phyloP scores from a whole-genome alignment of 2,888 invertebrate genomes.

The Protodeltote pygarga region DNA sequence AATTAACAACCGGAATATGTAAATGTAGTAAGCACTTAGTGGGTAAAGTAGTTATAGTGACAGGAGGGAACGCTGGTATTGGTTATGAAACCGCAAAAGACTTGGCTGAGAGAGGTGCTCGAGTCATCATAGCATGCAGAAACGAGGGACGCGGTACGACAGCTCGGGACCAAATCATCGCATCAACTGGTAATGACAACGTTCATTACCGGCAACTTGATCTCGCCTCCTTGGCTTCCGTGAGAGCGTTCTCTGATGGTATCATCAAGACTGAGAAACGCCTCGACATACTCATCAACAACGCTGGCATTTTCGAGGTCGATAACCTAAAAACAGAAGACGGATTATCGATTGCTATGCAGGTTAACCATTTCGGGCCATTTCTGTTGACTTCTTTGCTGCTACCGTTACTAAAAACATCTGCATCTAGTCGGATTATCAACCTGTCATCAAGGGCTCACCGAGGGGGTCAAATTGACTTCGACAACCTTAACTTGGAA shows the following conservation, averaged over 20 bases:
- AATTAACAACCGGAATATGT: slow-evolving; percentile 64
- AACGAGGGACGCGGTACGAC: slow-evolving; percentile 89
- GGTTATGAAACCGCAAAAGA: slow-evolving; percentile 92
- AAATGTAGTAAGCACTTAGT: slow-evolving; percentile 83
- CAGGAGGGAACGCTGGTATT: slow-evolving; percentile 94
- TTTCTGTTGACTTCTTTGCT: slow-evolving; percentile 89
- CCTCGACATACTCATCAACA: slow-evolving; percentile 88
- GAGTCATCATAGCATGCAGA: slow-evolving; percentile 93
- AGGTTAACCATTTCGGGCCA: slow-evolving; percentile 88
- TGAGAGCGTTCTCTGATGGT: slow-evolving; percentile 87
- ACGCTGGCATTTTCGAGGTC: slow-evolving; percentile 84
- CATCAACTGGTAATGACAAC: slow-evolving; percentile 60
- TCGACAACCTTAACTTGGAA: slow-evolving; percentile 62
- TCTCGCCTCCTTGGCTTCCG: slow-evolving; percentile 82
- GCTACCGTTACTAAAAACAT: slow-evolving; percentile 73
- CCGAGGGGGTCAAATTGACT: slow-evolving; percentile 56
- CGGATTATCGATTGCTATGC: slow-evolving; percentile 87
- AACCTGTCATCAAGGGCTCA: slow-evolving; percentile 71
- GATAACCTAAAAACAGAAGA: slow-evolving; percentile 84
- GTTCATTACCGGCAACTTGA: slow-evolving; percentile 79
- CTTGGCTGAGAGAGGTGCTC: slow-evolving; percentile 90
- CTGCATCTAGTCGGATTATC: slow-evolving; percentile 74
- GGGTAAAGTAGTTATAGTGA: slow-evolving; percentile 94
- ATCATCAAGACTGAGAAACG: slow-evolving; percentile 81
- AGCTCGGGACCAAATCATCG: slow-evolving; percentile 69